phyloP scores from a whole-genome alignment of 2,113 vertebrate species.

The Carassius gibelio region DNA sequence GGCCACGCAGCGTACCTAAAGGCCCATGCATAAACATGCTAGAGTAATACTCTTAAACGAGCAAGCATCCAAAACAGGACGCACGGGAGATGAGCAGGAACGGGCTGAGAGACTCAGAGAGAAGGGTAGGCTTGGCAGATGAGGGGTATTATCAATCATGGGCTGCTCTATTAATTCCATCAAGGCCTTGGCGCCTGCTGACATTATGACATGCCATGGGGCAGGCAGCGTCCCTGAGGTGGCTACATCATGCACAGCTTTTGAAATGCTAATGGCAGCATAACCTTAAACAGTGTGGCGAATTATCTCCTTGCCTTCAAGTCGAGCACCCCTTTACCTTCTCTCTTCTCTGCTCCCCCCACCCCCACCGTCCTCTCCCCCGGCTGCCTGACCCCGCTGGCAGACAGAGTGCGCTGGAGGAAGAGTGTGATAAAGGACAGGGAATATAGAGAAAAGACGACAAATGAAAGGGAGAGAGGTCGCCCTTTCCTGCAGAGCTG shows the following conservation, averaged over 20 bases:
- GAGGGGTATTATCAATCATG: conserved; percentile 59
- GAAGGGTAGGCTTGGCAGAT: conserved; percentile 39
- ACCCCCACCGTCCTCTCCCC: background rate
- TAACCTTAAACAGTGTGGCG: conserved; percentile 56
- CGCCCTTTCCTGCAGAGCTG: conserved; percentile 40
- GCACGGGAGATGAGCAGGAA: conserved; percentile 21
- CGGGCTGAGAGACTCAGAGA: conserved; percentile 11
- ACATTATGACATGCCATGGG: conserved; percentile 57
- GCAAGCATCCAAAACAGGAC: conserved; percentile 40
- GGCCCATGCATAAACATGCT: conserved; percentile 53
- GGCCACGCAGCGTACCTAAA: conserved; percentile 34
- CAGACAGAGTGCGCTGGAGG: conserved; percentile 43
- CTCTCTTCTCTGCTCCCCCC: background rate
- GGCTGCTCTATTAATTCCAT: conserved; percentile 62
- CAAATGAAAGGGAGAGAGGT: conserved; percentile 44
- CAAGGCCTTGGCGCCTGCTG: conserved; percentile 53
- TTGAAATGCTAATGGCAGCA: conserved; percentile 60
- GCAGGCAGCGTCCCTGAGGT: conserved; percentile 50
- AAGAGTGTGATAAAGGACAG: conserved; percentile 53
- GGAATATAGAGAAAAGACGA: conserved; percentile 34
- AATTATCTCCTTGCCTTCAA: conserved; percentile 52
- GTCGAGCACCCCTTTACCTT: conserved; percentile 41
- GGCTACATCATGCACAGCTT: conserved; percentile 36
- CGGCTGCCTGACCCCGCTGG: conserved; percentile 29
- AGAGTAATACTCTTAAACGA: conserved; percentile 34